phyloP scores from a whole-genome alignment of 2,797 vertebrate genomes.

The Malacoctenus gilli region DNA sequence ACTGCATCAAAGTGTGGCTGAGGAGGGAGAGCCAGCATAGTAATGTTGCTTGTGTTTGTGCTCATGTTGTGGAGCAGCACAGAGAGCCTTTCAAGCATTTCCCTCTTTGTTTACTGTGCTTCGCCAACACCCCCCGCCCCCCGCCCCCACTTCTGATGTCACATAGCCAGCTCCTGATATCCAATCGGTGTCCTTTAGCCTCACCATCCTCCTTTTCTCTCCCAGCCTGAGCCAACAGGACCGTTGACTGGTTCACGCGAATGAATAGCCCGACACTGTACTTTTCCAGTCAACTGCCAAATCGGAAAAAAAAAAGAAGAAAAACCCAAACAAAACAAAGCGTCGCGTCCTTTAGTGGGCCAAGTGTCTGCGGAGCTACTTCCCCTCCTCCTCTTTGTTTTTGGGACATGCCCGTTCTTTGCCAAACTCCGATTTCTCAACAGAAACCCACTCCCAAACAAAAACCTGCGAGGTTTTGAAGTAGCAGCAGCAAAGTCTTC shows the following conservation, averaged over 20 bases:
- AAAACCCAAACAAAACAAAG: constrained; percentile 11
- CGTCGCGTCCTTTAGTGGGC: constrained; percentile 34
- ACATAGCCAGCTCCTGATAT: constrained; percentile 71
- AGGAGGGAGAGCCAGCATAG: constrained; percentile 2
- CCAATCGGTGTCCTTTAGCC: constrained; percentile 59
- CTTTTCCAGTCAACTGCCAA: constrained; percentile 65
- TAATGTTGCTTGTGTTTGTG: constrained; percentile 41
- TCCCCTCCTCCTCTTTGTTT: constrained; percentile 5
- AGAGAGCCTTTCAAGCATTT: constrained; percentile 77
- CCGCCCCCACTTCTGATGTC: no score
- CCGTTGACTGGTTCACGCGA: constrained; percentile 54
- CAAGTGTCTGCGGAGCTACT: constrained; percentile 23
- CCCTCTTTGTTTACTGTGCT: constrained; percentile 80
- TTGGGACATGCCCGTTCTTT: constrained; percentile 45
- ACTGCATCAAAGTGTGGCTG: neutral
- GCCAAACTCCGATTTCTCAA: constrained; percentile 34
- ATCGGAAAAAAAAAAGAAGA: constrained; percentile 9
- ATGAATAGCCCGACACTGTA: constrained; percentile 58
- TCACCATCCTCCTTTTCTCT: constrained; percentile 39
- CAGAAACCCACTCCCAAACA: constrained; percentile 33
- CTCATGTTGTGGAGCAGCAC: constrained; percentile 70
- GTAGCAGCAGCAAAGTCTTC: no score
- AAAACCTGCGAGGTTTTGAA: no score
- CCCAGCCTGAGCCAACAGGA: constrained; percentile 37
- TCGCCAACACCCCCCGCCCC: constrained; percentile 70